Percentiles rank a stretch among this genome's conserved stretches.
Evolutionary conservation across 2,888 invertebrate species (phyloP).

Genomic region (Heliothis peltigera): DNA sequence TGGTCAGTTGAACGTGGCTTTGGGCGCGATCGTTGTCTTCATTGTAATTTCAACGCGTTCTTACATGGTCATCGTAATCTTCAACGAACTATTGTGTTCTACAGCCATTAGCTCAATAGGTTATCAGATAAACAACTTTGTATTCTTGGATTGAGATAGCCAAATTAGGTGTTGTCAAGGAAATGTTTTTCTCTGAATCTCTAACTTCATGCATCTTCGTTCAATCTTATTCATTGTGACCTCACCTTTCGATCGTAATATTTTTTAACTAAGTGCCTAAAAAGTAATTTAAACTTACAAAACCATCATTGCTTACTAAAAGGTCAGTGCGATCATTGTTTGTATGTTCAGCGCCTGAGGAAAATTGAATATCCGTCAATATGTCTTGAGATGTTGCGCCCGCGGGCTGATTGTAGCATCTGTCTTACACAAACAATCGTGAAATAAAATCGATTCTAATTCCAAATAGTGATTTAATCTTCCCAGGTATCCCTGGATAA

Average conservation of each 20-base stretch:
- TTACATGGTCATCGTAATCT: constrained; percentile 23
- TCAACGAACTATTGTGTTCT: constrained; percentile 13
- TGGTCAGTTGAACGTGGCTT: constrained; percentile 22
- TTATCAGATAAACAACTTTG: constrained; percentile 11
- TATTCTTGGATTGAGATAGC: background rate
- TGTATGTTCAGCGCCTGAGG: constrained; percentile 27
- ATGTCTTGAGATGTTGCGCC: background rate
- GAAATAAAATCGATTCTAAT: no score
- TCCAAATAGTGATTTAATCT: no score
- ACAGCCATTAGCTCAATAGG: background rate
- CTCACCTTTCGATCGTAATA: constrained; percentile 10
- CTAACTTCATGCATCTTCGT: background rate
- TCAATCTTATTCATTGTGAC: no score
- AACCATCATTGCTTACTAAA: constrained; percentile 24
- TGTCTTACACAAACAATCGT: background rate
- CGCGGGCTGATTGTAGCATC: background rate
- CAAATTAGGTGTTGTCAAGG: constrained; percentile 2
- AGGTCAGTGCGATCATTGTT: constrained; percentile 37
- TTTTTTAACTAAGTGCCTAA: background rate
- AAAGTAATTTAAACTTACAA: constrained; percentile 32
- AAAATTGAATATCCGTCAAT: constrained; percentile 1
- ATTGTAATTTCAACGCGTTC: constrained; percentile 18
- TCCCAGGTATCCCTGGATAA: no score
- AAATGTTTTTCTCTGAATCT: background rate
- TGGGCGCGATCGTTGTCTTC: constrained; percentile 3